phyloP scores from a whole-genome alignment of 2,797 vertebrate genomes.

The Rhyacichthys aspro region DNA sequence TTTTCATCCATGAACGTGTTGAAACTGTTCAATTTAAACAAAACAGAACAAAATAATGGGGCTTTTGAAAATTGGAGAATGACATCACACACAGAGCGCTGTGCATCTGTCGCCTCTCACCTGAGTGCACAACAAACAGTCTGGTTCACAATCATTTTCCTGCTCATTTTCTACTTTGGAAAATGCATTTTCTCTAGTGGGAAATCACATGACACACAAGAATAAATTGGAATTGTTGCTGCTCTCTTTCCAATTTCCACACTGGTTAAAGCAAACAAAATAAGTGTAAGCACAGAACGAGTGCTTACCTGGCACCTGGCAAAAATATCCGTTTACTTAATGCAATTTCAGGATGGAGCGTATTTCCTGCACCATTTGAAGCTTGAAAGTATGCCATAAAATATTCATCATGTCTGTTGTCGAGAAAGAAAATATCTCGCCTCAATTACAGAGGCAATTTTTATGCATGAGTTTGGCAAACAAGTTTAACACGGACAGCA shows the following conservation, averaged over 20 bases:
- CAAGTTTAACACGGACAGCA: conserved; percentile 41
- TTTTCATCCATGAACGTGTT: neutral
- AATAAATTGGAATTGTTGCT: conserved; percentile 31
- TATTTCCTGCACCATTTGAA: conserved; percentile 64
- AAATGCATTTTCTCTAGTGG: conserved; percentile 13
- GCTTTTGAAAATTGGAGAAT: neutral
- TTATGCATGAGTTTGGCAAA: conserved; percentile 67
- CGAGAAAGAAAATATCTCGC: conserved; percentile 51
- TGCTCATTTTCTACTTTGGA: conserved; percentile 31
- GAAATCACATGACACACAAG: conserved; percentile 18
- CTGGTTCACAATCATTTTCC: conserved; percentile 29
- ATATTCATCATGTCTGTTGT: conserved; percentile 72
- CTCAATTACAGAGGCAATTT: conserved; percentile 66
- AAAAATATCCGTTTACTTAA: conserved; percentile 60
- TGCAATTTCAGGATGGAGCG: conserved; percentile 55
- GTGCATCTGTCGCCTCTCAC: conserved; percentile 22
- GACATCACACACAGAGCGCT: neutral
- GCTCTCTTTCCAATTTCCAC: conserved; percentile 34
- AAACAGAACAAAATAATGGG: no score
- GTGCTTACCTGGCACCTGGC: conserved; percentile 54
- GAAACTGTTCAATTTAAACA: neutral
- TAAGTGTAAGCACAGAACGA: conserved; percentile 40
- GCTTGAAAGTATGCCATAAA: conserved; percentile 68
- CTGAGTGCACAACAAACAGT: conserved; percentile 27
- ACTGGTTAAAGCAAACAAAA: conserved; percentile 52